phyloP scores from a whole-genome alignment of 2,888 invertebrate genomes.

The Plutella xylostella region DNA sequence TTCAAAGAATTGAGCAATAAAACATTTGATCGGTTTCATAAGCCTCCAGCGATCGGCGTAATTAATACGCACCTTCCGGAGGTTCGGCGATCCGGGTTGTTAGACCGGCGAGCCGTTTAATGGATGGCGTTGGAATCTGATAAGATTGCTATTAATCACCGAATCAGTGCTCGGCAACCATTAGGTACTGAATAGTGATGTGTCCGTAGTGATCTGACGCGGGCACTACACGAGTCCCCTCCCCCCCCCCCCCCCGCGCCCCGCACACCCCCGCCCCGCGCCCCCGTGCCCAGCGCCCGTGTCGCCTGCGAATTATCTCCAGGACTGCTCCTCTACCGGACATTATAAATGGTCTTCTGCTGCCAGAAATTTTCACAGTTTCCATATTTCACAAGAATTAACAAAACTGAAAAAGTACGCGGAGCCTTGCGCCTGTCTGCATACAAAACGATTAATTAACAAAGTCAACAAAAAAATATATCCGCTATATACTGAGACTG shows the following conservation, averaged over 20 bases:
- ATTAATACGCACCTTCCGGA: conserved; percentile 53
- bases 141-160: conserved; percentile 54
- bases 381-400: conserved; percentile 24
- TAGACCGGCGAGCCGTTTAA: conserved; percentile 37
- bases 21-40: conserved; percentile 16
- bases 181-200: conserved; percentile 16
- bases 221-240: conserved; percentile 10
- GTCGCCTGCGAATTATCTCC: conserved; percentile 21
- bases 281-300: conserved; percentile 13
- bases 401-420: conserved; percentile 28
- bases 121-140: conserved; percentile 47
- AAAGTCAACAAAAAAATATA: conserved; percentile 56
- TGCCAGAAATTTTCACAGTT: conserved; percentile 15
- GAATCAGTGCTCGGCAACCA: conserved; percentile 38
- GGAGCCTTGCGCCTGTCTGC: conserved; percentile 37
- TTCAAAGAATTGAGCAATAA: conserved; percentile 16
- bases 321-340: conserved; percentile 20
- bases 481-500: too few species aligned
- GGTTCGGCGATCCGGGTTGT: conserved; percentile 37
- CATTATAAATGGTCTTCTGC: conserved; percentile 26
- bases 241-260: conserved; percentile 11
- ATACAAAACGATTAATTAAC: conserved; percentile 62
- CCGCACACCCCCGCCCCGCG: conserved; percentile 15
- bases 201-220: too few species aligned
- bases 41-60: conserved; percentile 39